Conservation (phyloP, 2,888 invertebrate genomes). For the Amblyjoppa proteus region DNA sequence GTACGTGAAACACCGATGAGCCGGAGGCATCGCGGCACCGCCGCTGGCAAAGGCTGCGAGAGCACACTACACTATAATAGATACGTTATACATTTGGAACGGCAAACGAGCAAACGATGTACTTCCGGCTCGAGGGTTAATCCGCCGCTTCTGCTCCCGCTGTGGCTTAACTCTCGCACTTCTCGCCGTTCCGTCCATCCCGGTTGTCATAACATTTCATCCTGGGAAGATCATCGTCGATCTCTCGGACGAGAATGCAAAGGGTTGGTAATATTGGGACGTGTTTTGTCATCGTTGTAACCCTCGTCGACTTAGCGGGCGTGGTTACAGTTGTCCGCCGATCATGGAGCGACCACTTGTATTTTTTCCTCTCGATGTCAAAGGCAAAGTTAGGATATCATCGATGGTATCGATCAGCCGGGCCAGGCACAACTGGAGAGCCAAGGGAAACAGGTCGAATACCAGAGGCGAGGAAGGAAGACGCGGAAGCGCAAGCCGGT, state of each 20-base stretch:
- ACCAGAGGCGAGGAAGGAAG: neutral
- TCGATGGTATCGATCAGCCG: neutral
- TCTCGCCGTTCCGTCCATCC: neutral
- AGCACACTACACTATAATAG: neutral
- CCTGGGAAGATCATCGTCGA: neutral
- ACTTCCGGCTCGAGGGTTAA: constrained; percentile 16
- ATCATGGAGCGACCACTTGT: neutral
- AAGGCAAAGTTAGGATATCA: neutral
- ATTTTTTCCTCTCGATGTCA: neutral
- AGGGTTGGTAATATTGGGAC: no score
- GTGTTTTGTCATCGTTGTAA: neutral
- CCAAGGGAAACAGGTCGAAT: neutral
- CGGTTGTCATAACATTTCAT: neutral
- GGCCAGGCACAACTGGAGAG: neutral
- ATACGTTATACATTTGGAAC: constrained; percentile 27
- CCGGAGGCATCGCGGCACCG: constrained; percentile 12
- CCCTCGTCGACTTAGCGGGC: neutral
- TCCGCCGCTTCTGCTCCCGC: neutral
- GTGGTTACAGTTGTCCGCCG: neutral
- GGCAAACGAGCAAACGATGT: constrained; percentile 17
- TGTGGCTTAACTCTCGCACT: neutral
- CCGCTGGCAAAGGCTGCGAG: constrained; percentile 30
- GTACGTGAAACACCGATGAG: neutral
- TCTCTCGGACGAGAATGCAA: neutral
- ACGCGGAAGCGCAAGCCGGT: neutral